Base-by-base conservation (phyloP, 2,797 vertebrate species). In the Ara ararauna region DNA sequence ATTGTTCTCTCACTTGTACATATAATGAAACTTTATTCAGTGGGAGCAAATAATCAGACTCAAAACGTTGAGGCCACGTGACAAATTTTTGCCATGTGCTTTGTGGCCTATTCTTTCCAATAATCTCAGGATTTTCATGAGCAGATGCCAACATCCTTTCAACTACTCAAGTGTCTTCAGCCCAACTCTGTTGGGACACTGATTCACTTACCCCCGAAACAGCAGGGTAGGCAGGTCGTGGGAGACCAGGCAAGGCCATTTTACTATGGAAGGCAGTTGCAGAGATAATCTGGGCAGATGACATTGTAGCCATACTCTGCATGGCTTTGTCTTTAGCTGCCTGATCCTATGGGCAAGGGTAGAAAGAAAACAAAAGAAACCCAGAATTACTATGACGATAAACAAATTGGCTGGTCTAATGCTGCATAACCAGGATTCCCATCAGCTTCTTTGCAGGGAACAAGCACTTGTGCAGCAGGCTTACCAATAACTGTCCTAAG, bases 241-340 rank as follows among this genome's bases (percentile, higher is more conserved):
- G 97, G 73, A 99, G 98, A 77, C 98, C 98, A 96, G 99, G 98
- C 91, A 99, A 98, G 91, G 98, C 97, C 98, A 99, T 98, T 98
- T 99, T 99, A 98, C 98, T 99, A 97, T 99, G 99, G 97, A 99
- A 99, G 97, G 99, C 98, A 9, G 99, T 97, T 97, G 99, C 98
- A 23, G 99, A 99, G 98, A 99, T 98, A 97, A 99, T 99, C 98
- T 99, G 99, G 38, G 99, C 98, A 62, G 99, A 99, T 90, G 99
- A 99, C 99, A 99, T 99, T 96, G 98, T 98, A 97, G 99, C 99
- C 99, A 99, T 99, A 97, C 98, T 99, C 97, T 99, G 99, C 95
- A 99, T 98, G 74, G 98, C 99, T 98, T 99, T 99, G 98, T 99
- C 99, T 98, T 99, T 99, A 97, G 99, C 99, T 95, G 98, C 99